Percentiles rank a stretch among this genome's conserved stretches.
phyloP scores from a whole-genome alignment of 2,113 vertebrate species.

The Ceyx cyanopectus region DNA sequence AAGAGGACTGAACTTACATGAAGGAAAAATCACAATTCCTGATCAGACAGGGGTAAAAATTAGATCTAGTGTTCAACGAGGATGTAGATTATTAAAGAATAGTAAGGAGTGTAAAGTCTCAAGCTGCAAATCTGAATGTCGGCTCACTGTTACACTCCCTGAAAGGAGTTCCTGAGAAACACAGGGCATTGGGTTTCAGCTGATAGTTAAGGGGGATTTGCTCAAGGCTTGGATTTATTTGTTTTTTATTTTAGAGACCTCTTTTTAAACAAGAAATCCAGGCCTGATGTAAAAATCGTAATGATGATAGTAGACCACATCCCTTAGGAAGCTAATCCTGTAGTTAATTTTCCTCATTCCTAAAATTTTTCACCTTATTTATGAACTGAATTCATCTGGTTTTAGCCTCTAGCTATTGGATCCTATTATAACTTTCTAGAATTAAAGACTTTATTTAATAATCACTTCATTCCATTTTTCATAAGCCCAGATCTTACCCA shows the following conservation, averaged over 20 bases:
- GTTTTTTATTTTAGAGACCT: neutral
- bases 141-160: neutral
- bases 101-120: neutral
- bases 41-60: neutral
- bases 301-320: neutral
- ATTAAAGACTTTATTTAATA: neutral
- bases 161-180: neutral
- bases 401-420: neutral
- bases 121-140: neutral
- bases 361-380: neutral
- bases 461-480: constrained; percentile 1
- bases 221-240: neutral
- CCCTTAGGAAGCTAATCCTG: neutral
- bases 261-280: neutral
- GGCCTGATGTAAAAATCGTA: neutral
- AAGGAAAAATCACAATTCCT: neutral
- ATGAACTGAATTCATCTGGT: neutral
- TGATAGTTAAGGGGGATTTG: neutral
- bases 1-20: neutral
- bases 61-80: neutral
- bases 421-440: neutral
- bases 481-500: neutral
- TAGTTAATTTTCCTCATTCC: constrained; percentile 20
- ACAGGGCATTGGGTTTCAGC: neutral
- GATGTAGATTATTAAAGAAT: neutral